Conservation (phyloP, 2,113 vertebrate species). For the Brachionichthys hirsutus region DNA sequence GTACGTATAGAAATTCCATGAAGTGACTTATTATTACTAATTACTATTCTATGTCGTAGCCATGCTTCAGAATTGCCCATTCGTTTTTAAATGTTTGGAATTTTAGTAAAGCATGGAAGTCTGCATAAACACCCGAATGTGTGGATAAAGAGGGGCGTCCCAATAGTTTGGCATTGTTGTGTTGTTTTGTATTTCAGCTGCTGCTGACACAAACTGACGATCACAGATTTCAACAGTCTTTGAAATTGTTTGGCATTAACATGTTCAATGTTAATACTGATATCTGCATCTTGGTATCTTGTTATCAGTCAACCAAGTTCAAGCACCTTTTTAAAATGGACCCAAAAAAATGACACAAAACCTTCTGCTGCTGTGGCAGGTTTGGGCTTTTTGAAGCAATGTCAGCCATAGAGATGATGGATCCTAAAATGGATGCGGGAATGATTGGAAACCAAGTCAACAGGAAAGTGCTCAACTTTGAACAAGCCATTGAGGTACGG, state of each 20-base stretch:
- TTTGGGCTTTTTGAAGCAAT: conserved; percentile 99
- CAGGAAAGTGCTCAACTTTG: conserved; percentile 96
- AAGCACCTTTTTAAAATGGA: not conserved
- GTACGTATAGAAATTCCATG: too few relatives aligned
- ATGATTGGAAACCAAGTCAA: conserved; percentile 99
- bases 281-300: not conserved
- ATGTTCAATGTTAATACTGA: not conserved
- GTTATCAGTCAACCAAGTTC: not conserved
- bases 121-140: too few relatives aligned
- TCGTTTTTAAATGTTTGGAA: too few relatives aligned
- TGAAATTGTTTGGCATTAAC: not conserved
- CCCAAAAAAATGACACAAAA: not conserved
- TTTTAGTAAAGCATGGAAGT: too few relatives aligned
- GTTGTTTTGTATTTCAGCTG: too few relatives aligned
- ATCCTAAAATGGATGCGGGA: conserved; percentile 99
- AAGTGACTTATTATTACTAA: too few relatives aligned
- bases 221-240: too few relatives aligned
- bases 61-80: too few relatives aligned
- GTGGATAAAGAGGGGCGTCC: too few relatives aligned
- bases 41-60: too few relatives aligned
- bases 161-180: too few relatives aligned
- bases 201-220: too few relatives aligned
- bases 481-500: conserved; percentile 95
- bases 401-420: conserved; percentile 99
- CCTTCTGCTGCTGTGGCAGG: conserved; percentile 62